Evolutionary conservation across 2,113 vertebrate genomes (phyloP), one percentile per base, ranked within the genome.

Genomic region (Heterochromis multidens): DNA sequence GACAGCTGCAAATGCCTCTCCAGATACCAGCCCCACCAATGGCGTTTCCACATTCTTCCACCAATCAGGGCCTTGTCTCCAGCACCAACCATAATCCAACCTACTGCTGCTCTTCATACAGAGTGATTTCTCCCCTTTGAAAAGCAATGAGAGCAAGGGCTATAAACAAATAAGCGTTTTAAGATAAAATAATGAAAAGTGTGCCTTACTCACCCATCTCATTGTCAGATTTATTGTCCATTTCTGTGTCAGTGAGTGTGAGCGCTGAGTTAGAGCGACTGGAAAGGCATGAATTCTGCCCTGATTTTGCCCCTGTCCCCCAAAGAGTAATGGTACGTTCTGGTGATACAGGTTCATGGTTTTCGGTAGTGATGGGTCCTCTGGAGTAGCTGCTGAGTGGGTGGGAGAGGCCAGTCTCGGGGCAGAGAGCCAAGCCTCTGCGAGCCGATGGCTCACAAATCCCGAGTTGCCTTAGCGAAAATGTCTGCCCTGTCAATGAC

Each of bases 251-350:
- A 33, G 98, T 99, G 94, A 99, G 97, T 17, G 98, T 99, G 94
- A 99, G 97, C 82, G 96, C 98, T 3, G 99, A 99, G 97, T 99
- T 99, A 88, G 98, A 99, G 91, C 97, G 98, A 81, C 98, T 99
- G 72, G 99, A 99, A 79, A 98, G 97, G 95, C 97, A 98, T 85
- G 98, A 99, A 88, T 97, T 98, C 94, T 96, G 97, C 88, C 97
- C 97, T 6, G 97, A 97, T 90, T 98, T 99, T 88, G 97, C 97
- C 93, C 98, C 98, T 91, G 97, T 95, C 81, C 97, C 97, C 98
- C 98, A 99, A 82, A 99, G 97, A 92, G 97, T 96, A 95, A 98
- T 97, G 97, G 97, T 97, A 91, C 97, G 97, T 95, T 99, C 98
- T 92, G 97, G 97, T 92, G 99, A 98, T 95, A 97, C 97, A 92